These are phyloP conservation scores for Oryzias curvinotus DNA, from an alignment of 2,113 vertebrate species.

Conservation along the genomic window DNA sequence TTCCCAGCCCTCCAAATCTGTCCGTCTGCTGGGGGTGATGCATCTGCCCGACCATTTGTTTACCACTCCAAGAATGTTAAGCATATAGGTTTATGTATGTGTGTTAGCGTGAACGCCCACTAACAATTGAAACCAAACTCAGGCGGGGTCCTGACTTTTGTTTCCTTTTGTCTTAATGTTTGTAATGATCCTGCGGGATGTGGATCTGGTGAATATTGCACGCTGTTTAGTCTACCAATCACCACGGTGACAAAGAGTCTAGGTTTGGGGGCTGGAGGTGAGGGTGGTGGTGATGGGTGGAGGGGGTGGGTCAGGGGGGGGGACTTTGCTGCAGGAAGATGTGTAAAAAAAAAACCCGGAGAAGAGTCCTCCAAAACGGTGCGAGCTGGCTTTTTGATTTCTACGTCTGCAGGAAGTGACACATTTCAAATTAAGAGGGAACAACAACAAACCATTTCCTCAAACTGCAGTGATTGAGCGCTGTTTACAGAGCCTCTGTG, in stretches of 20 bases:
- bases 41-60: constrained; percentile 60
- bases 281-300: constrained; percentile 16
- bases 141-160: constrained; percentile 43
- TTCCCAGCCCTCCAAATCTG: constrained; percentile 56
- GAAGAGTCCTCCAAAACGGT: constrained; percentile 8
- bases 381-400: constrained; percentile 21
- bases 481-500: constrained; percentile 3
- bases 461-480: neutral
- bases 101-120: constrained; percentile 21
- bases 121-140: too few relatives aligned
- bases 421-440: constrained; percentile 28
- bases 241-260: constrained; percentile 90
- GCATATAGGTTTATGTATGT: constrained; percentile 36
- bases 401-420: constrained; percentile 34
- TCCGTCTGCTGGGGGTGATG: constrained; percentile 58
- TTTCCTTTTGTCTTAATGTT: constrained; percentile 62
- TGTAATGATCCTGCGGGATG: constrained; percentile 60
- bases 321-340: neutral
- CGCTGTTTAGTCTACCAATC: constrained; percentile 96
- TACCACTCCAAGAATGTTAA: constrained; percentile 66
- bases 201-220: constrained; percentile 75
- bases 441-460: constrained; percentile 23
- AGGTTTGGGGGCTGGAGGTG: constrained; percentile 31
- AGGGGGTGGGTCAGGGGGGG: constrained; percentile 21
- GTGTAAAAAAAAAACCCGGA: constrained; percentile 4